A percentile compares a stretch with the other conserved stretches of the same genome.
phyloP scores from a whole-genome alignment of 2,888 invertebrate genomes.

The Aphrophora alni region DNA sequence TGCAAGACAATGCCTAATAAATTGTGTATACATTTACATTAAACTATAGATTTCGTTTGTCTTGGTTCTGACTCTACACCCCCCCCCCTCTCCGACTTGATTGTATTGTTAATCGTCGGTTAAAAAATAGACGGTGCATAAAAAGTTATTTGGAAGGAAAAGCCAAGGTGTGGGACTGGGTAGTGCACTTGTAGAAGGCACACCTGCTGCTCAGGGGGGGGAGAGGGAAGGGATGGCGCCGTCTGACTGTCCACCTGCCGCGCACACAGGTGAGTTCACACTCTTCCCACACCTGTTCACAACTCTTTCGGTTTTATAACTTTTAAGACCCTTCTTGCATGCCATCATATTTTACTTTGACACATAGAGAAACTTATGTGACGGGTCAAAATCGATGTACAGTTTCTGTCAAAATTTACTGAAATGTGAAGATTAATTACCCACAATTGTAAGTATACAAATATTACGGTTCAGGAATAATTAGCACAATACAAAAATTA shows the following conservation, averaged over 20 bases:
- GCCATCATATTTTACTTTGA: too few relatives aligned
- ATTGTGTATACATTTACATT: not conserved
- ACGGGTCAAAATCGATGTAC: too few relatives aligned
- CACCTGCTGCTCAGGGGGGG: not conserved
- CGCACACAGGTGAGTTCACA: not conserved
- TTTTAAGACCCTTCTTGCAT: too few relatives aligned
- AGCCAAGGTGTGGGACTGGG: not conserved
- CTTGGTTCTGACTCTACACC: not conserved
- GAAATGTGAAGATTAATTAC: too few relatives aligned
- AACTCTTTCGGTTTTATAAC: not conserved
- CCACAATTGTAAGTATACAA: too few relatives aligned
- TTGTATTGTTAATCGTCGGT: not conserved
- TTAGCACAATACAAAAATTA: too few relatives aligned
- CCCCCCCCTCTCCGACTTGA: not conserved
- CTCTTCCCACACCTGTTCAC: not conserved
- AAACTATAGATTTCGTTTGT: not conserved
- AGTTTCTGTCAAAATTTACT: too few relatives aligned
- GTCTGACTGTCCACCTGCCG: not conserved
- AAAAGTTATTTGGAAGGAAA: not conserved
- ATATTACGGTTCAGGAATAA: too few relatives aligned
- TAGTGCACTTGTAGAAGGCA: not conserved
- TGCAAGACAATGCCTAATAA: not conserved
- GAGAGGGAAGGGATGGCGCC: not conserved
- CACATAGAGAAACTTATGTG: too few relatives aligned
- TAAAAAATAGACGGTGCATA: not conserved